Evolutionary conservation across 2,113 vertebrate species (phyloP), one percentile per base, ranked within the genome.

Genomic region (Nycticryphes semicollaris): DNA sequence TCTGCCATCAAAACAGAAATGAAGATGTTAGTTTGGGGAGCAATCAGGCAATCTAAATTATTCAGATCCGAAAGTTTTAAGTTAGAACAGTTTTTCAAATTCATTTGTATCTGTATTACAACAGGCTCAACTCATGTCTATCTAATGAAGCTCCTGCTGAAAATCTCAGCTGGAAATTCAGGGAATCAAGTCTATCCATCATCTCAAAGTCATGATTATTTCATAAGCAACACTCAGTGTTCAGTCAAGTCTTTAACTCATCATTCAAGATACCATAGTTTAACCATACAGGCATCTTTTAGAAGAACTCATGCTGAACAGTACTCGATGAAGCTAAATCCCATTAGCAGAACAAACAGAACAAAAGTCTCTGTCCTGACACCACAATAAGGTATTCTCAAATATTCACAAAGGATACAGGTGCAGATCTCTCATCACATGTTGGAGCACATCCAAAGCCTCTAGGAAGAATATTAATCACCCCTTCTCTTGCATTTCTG

Each of bases 161-260:
- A 98, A 98, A 97, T 96, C 97, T 97, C 98, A 95, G 98, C 95
- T 98, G 98, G 98, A 98, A 97, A 96, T 98, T 97, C 92, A 85
- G 95, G 76, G 96, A 98, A 98, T 98, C 97, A 87, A 91, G 93
- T 90, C 86, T 86, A 97, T 97, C 97, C 84, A 97, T 98, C 96
- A 97, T 93, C 95, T 94, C 81, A 82, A 95, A 94, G 47, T 98
- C 97, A 98, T 98, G 97, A 98, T 98, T 98, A 98, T 98, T 98
- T 98, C 97, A 98, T 98, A 97, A 98, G 97, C 68, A 97, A 94
- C 93, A 91, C 94, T 98, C 95, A 74, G 87, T 97, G 97, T 97
- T 98, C 98, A 98, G 90, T 98, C 96, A 96, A 96, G 96, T 98
- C 97, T 98, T 98, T 97, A 98, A 97, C 95, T 97, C 96, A 96